Evolutionary conservation across 2,797 vertebrate genomes (phyloP).

Genomic region (Phrynocephalus vlangalii): DNA sequence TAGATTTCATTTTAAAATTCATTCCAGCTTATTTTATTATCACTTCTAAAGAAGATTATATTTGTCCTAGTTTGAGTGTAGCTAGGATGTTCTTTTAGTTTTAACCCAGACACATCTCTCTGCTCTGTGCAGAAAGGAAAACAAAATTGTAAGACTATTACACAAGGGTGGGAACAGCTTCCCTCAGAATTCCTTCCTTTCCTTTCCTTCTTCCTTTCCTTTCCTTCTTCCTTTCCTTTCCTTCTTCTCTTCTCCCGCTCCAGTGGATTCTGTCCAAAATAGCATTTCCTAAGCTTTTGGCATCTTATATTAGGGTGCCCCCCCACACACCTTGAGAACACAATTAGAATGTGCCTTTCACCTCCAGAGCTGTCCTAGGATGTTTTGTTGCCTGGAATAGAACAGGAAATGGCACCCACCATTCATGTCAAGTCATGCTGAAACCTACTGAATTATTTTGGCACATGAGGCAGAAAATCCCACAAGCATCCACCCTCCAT

Average conservation of each 20-base stretch:
- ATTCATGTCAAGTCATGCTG: not conserved
- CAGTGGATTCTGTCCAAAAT: slow-evolving; percentile 6
- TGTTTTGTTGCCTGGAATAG: not conserved
- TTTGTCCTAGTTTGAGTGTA: slow-evolving; percentile 56
- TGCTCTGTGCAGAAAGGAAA: not conserved
- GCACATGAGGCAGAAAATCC: not conserved
- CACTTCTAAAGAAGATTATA: slow-evolving; percentile 59
- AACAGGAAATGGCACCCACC: too few species aligned
- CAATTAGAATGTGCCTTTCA: not conserved
- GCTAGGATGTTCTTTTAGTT: slow-evolving; percentile 53
- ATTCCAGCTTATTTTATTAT: slow-evolving; percentile 40
- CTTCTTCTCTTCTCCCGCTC: not conserved
- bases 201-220: slow-evolving; percentile 22
- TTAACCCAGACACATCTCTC: slow-evolving; percentile 27
- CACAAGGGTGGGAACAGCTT: not conserved
- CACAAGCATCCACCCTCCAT: not conserved
- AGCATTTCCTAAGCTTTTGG: not conserved
- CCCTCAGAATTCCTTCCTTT: not conserved
- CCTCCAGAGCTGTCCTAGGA: not conserved
- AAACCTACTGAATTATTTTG: not conserved
- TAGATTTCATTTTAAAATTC: slow-evolving; percentile 48
- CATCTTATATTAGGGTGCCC: not conserved
- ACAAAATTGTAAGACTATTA: slow-evolving; percentile 15
- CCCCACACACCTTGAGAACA: not conserved
- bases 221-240: too few species aligned